These are phyloP conservation scores for Arctia plantaginis DNA, from an alignment of 2,888 invertebrate genomes.

Conservation along the genomic window DNA sequence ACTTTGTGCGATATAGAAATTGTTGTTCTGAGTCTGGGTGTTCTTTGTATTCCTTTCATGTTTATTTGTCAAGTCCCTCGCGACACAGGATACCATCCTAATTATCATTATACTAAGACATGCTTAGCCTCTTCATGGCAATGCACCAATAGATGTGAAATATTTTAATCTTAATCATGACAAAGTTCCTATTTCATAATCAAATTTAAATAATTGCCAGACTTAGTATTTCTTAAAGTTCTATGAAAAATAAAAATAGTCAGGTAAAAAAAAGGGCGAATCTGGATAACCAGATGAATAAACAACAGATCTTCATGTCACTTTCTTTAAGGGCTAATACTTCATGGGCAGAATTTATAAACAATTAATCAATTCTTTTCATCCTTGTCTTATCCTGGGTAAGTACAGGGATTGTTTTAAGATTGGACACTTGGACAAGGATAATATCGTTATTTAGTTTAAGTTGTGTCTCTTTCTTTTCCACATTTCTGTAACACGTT, in stretches of 20 bases:
- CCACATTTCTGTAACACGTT: background rate
- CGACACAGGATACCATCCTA: too few relatives aligned
- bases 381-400: constrained; percentile 15
- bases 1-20: too few relatives aligned
- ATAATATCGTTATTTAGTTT: background rate
- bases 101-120: too few relatives aligned
- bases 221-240: constrained; percentile 30
- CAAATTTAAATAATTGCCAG: constrained; percentile 43
- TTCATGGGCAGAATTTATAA: constrained; percentile 66
- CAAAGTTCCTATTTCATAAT: constrained; percentile 8
- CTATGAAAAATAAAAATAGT: constrained; percentile 51
- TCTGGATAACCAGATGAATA: constrained; percentile 71
- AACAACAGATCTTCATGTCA: constrained; percentile 74
- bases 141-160: too few relatives aligned
- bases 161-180: background rate
- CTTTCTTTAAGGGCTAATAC: constrained; percentile 51
- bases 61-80: too few relatives aligned
- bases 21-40: too few relatives aligned
- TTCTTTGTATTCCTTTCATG: too few relatives aligned
- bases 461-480: background rate
- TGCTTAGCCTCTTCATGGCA: background rate
- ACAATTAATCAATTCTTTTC: constrained; percentile 60
- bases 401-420: constrained; percentile 15
- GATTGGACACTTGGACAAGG: background rate
- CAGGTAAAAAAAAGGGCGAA: constrained; percentile 56